These are phyloP conservation scores for Geothlypis trichas DNA, from an alignment of 2,113 vertebrate species.

Conservation along the genomic window DNA sequence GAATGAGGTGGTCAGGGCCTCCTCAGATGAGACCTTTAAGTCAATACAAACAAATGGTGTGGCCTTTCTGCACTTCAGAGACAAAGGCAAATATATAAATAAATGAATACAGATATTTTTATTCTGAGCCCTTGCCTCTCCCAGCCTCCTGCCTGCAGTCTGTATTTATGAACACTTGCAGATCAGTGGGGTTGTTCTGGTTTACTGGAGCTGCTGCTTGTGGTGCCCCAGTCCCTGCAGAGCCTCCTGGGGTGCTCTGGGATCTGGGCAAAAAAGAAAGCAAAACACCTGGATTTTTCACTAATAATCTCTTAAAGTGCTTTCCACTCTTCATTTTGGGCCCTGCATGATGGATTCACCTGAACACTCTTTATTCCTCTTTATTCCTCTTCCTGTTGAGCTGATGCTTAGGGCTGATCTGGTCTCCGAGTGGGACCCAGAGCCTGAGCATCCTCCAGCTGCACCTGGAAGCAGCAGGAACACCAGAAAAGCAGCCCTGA, in stretches of 20 bases:
- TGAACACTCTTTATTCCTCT: not conserved
- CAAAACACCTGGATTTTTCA: not conserved
- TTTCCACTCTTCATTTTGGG: not conserved
- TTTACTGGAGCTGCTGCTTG: not conserved
- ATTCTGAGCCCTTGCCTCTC: not conserved
- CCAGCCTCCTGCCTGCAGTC: not conserved
- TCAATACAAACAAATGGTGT: not conserved
- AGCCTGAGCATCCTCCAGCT: not conserved
- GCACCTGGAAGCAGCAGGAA: not conserved
- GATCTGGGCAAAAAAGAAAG: not conserved
- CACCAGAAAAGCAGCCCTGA: not conserved
- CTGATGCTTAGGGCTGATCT: not conserved
- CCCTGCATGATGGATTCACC: not conserved
- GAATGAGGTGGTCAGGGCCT: not conserved
- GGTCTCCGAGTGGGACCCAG: not conserved
- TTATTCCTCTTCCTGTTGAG: not conserved
- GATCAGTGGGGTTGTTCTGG: not conserved
- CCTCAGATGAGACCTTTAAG: not conserved
- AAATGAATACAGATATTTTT: not conserved
- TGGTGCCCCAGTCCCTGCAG: not conserved
- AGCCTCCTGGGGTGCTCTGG: not conserved
- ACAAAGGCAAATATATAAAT: not conserved
- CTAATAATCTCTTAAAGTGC: not conserved
- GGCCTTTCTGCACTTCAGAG: not conserved
- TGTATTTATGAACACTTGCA: not conserved